Base-by-base conservation (phyloP, 92 coral and sea anemone species). In the Palythoa grandiflora region DNA sequence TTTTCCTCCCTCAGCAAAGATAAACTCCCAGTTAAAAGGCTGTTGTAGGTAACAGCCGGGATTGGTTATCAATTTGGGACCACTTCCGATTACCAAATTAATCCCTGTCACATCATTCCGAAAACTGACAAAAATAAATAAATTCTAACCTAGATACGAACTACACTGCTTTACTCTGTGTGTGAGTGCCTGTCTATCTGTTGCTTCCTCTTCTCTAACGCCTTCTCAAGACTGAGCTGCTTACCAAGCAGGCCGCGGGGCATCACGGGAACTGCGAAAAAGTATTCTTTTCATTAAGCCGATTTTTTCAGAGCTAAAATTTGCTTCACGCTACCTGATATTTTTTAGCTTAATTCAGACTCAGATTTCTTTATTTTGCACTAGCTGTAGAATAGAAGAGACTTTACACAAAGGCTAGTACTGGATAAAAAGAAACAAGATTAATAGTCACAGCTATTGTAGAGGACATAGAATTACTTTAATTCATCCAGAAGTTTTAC, bases 181-280 rank as follows among this genome's bases (percentile, higher is more conserved):
- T 77, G 21, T 10, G 66, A 54, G 68, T 77, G 68, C 50, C 44
- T 77, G 5, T 77, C 83, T 35, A 77, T 53, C 68, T 54, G 83
- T 1, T 52, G 53, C n/a, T 68, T 77, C 36, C 83, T 52, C 83
- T 17, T 77, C 68, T 77, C 83, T 59, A 77, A 13, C 48, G 83
- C 83, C 83, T 77, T 77, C 44, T 77, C 83, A n/a, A 77, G 16
- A 38, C 83, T 77, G 6, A 1, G 47, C 63, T 77, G 83, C 21
- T 9, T 77, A 6, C 48, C 54, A 15, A 77, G 47, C 83, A 53
- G 65, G 44, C n/a, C 83, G 7, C 83, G 61, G 20, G 83, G 68
- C 83, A 52, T 35, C 4, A 77, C 28, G 4, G 47, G 50, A 54
- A 36, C 83, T 77, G 12, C 0, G 53, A 54, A 53, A 77, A 37